A percentile compares a stretch with the other conserved stretches of the same genome.
These are phyloP conservation scores for Porites divaricata DNA, from an alignment of 92 coral and sea anemone species.

Conservation along the genomic window DNA sequence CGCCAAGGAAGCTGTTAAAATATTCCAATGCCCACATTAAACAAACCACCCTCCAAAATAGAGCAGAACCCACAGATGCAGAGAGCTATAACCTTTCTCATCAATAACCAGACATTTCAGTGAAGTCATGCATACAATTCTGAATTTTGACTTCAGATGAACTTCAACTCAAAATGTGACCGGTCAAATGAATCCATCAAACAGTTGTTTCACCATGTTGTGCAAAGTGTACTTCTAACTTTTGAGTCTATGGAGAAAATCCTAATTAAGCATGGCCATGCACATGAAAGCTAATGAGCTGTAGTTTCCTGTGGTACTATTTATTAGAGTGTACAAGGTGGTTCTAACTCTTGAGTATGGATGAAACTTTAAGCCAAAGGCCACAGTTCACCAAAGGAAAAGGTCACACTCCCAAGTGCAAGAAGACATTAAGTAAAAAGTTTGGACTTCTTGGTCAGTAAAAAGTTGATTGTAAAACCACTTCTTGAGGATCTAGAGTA, in stretches of 20 bases:
- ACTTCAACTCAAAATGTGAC: not conserved
- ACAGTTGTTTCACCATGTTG: not conserved
- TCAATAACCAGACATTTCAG: not conserved
- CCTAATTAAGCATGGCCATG: not conserved
- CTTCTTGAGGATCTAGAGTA: no score
- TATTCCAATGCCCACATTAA: not conserved
- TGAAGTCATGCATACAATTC: not conserved
- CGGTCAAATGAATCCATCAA: not conserved
- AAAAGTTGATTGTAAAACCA: not conserved
- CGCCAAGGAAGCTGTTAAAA: slow-evolving; percentile 94
- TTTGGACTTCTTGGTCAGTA: not conserved
- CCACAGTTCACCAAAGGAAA: no score
- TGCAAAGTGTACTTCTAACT: not conserved
- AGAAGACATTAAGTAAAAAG: not conserved
- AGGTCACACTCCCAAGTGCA: no score
- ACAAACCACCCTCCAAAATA: not conserved
- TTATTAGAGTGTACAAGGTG: no score
- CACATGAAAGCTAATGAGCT: not conserved
- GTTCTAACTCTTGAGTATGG: no score
- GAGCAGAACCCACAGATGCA: not conserved
- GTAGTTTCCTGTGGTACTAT: no score
- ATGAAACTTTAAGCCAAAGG: no score
- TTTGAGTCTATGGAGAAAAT: not conserved
- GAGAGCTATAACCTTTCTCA: not conserved
- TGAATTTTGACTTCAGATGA: not conserved